Base-by-base conservation (phyloP, 2,888 invertebrate genomes). In the Synergus itoensis region DNA sequence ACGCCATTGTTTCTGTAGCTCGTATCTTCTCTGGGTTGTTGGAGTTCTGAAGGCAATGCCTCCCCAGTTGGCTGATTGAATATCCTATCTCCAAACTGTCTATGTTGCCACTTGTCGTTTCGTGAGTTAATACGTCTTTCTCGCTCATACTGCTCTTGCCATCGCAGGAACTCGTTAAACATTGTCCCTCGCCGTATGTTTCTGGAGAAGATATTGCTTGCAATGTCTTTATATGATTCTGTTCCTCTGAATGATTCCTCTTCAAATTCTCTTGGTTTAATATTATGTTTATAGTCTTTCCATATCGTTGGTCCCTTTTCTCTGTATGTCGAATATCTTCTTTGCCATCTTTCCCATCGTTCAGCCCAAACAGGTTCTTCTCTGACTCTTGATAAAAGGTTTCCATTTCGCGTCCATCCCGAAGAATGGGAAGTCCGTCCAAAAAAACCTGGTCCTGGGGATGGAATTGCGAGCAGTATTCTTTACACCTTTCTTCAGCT, bases 41-140 rank as follows among this genome's bases (percentile, higher is more conserved):
- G 75, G 89, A 77, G 84, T 86, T 89, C 57, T 87, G 88, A 76
- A 87, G 79, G 77, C 86, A 87, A 11, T 87, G 78, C 81, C 85
- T 87, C 21, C 89, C 90, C 18, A 88, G 82, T 75, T 90, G 89
- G 63, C 90, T 90, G 78, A 88, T 87, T 60, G 89, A 90, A 65
- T 90, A 90, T 8, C 89, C 89, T 40, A 90, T 88, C 77, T 90
- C 89, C 43, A 90, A 80, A 67, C 89, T 90, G 77, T 90, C 90
- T 75, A 89, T 90, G 67, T 90, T 89, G n/a, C 86, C 89, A 77
- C 88, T 87, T 3, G 82, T 79, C 5, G 85, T 85, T 5, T 86
- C 87, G 75, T 84, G 69, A 21, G 69, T 69, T 48, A 84, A 40
- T 5, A 45, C 45, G 45, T 21, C 53, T 73, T 40, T 85, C 16